These are phyloP conservation scores for Acholoe squamosa DNA, from an alignment of 2,888 invertebrate genomes.

Conservation along the genomic window DNA sequence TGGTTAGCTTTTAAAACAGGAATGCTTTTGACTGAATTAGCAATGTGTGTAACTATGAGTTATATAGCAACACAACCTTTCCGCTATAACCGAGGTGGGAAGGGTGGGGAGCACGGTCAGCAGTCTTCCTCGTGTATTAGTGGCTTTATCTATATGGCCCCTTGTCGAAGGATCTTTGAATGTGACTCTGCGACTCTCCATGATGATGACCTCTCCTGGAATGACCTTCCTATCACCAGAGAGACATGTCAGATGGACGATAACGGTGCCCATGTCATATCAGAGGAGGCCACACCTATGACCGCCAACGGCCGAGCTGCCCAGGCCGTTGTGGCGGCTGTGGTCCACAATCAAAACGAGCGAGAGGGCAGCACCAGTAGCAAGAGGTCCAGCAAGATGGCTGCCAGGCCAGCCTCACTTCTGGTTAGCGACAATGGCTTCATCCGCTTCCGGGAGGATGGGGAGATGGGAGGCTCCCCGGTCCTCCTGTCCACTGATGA, in stretches of 20 bases:
- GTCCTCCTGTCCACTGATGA: constrained; percentile 65
- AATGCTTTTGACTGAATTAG: constrained; percentile 92
- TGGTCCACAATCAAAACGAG: neutral
- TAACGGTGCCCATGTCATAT: constrained; percentile 14
- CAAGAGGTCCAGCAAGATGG: constrained; percentile 48
- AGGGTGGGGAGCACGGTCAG: constrained; percentile 48
- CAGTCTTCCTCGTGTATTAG: neutral
- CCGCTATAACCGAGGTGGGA: constrained; percentile 72
- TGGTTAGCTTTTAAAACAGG: constrained; percentile 96
- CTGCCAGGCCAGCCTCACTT: constrained; percentile 87
- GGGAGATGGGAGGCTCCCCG: constrained; percentile 63
- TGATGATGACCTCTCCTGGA: constrained; percentile 59
- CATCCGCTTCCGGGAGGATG: constrained; percentile 85
- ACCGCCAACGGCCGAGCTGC: constrained; percentile 39
- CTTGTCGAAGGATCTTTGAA: constrained; percentile 66
- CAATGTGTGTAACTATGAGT: constrained; percentile 91
- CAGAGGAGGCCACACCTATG: constrained; percentile 53
- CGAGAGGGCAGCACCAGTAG: constrained; percentile 4
- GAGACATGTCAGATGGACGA: constrained; percentile 18
- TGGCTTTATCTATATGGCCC: constrained; percentile 62
- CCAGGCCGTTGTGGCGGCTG: constrained; percentile 27
- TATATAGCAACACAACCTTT: constrained; percentile 91
- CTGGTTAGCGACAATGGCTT: constrained; percentile 95
- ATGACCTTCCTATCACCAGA: constrained; percentile 12
- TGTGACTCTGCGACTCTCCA: constrained; percentile 43